Evolutionary conservation across 2,888 invertebrate genomes (phyloP), one percentile per base, ranked within the genome.

Genomic region (Rugalucina vietnamica): DNA sequence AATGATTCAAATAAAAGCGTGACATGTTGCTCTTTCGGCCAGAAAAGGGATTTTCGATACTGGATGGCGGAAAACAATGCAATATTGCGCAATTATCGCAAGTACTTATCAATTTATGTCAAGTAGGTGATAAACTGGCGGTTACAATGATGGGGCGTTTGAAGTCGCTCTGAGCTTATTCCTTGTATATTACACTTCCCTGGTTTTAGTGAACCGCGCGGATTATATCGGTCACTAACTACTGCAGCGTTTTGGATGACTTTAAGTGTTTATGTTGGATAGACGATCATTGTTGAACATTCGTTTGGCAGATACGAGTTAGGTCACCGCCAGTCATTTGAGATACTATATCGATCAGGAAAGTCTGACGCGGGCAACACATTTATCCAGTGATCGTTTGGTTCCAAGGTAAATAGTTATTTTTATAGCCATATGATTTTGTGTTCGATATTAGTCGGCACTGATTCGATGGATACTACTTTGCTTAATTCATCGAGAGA

Each of bases 201-300:
- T n/a, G n/a, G n/a, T n/a, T n/a, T n/a, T n/a, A n/a, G n/a, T n/a
- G n/a, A n/a, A n/a, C n/a, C n/a, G n/a, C n/a, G n/a, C n/a, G n/a
- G n/a, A n/a, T n/a, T n/a, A n/a, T n/a, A n/a, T n/a, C n/a, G n/a
- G n/a, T n/a, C n/a, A n/a, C n/a, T n/a, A n/a, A n/a, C n/a, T n/a
- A n/a, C n/a, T n/a, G n/a, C n/a, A n/a, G n/a, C n/a, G n/a, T n/a
- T 34, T 65, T 21, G 34, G 65, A 65, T 65, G 65, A 65, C 65
- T 65, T 18, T 65, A 10, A 34, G 8, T n/a, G 54, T 18, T 5
- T 18, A 54, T n/a, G 54, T 54, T 43, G 54, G n/a, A 24, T 34
- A 65, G 65, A 65, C 34, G 65, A 29, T 18, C 21, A 65, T 12
- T 29, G 12, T 29, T 24, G 27, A 29, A 60, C 34, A 65, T 65